Evolutionary conservation across 2,113 vertebrate species (phyloP), one percentile per base, ranked within the genome.

Genomic region (Mesoclemmys tuberculata): DNA sequence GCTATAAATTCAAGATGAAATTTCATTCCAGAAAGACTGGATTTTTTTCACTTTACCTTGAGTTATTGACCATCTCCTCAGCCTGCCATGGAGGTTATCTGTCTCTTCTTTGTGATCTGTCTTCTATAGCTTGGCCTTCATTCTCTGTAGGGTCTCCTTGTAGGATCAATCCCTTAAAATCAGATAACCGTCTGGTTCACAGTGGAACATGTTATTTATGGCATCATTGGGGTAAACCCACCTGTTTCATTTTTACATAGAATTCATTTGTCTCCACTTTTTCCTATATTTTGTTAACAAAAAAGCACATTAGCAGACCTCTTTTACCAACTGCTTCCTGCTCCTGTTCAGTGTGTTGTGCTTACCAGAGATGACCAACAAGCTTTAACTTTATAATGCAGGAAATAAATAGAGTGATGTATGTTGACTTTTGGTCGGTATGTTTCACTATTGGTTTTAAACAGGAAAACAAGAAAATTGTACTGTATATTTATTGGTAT

Each of bases 321-420:
- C 1, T 5, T 58, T 80, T 87, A 79, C 61, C 78, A 78, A 84
- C 91, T 61, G 94, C 92, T 96, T 97, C 94, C 96, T 90, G 83
- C 84, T 85, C 88, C 89, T 86, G 16, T 88, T 88, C 10, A 83
- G 92, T 55, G 88, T 89, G 95, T 78, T 87, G 81, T 38, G 86
- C 93, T 84, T 92, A 75, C 75, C 88, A 18, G 26, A 61, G 84
- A 84, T 84, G 84, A 46, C 64, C 83, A 85, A 54, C 29, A 79
- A 89, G 90, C 92, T 55, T 54, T 91, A 92, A 92, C 92, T 96
- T 91, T 91, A 77, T 95, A 92, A 96, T 88, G 85, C 93, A 94
- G 87, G 29, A 84, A 27, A 88, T 88, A 96, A 96, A 89, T 81
- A 78, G 95, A 88, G 94, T 95, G 93, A 94, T 93, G 95, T 93